A percentile compares a stretch with the other conserved stretches of the same genome.
Evolutionary conservation across 2,797 vertebrate genomes (phyloP).

Genomic region (Chromobotia macracanthus): DNA sequence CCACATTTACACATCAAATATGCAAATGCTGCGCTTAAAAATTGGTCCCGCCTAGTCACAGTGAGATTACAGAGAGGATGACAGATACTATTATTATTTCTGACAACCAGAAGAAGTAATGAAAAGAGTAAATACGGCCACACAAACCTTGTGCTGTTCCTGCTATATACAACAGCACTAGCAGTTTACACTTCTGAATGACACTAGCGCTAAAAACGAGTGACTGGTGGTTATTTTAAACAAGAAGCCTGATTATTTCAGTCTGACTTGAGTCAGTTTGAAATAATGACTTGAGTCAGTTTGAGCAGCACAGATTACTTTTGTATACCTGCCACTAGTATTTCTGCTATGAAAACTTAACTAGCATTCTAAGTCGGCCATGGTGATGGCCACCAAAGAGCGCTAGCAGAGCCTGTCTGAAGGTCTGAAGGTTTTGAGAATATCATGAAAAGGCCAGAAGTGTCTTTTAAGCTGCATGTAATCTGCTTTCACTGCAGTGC

Average conservation of each 20-base stretch:
- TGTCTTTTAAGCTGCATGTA: constrained; percentile 34
- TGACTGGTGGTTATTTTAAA: background rate
- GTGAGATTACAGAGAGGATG: background rate
- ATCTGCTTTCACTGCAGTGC: constrained; percentile 28
- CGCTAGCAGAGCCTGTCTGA: background rate
- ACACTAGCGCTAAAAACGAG: no score
- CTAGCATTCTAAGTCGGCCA: background rate
- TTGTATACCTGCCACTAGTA: background rate
- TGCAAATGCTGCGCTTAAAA: background rate
- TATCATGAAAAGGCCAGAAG: constrained; percentile 36
- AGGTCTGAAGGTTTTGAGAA: background rate
- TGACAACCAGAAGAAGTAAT: background rate
- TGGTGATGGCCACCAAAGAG: background rate
- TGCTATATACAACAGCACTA: background rate
- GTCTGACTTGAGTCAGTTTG: no score
- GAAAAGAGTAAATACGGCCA: background rate
- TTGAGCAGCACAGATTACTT: background rate
- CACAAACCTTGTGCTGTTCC: no score
- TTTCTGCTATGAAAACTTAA: background rate
- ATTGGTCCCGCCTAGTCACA: background rate
- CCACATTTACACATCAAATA: constrained; percentile 2
- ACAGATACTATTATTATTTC: background rate
- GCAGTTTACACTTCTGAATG: background rate
- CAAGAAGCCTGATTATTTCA: background rate
- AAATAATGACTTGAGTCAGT: no score